Percentiles rank a stretch among this genome's conserved stretches.
phyloP scores from a whole-genome alignment of 2,888 invertebrate species.

The Halictus ligatus region DNA sequence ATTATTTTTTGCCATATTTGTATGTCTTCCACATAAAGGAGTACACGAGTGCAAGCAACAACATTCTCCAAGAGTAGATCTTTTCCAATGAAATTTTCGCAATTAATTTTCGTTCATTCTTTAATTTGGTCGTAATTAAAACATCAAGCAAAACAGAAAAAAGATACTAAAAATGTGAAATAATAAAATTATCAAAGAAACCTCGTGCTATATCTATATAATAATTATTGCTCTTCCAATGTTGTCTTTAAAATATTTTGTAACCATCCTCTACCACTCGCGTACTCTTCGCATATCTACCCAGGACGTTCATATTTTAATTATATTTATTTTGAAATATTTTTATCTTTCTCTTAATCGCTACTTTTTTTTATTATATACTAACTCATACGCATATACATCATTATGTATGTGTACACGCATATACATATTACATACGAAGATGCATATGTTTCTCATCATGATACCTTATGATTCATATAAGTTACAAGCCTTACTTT shows the following conservation, averaged over 20 bases:
- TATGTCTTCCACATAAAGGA: constrained; percentile 61
- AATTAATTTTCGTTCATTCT: neutral
- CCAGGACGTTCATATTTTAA: constrained; percentile 80
- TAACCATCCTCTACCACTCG: constrained; percentile 54
- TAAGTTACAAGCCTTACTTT: constrained; percentile 72
- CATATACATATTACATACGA: constrained; percentile 56
- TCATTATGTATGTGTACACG: constrained; percentile 55
- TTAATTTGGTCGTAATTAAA: constrained; percentile 4
- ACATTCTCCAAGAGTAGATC: constrained; percentile 11
- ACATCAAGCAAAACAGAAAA: neutral
- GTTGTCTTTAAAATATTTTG: constrained; percentile 41
- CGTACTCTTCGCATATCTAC: constrained; percentile 65
- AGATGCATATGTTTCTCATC: constrained; percentile 47
- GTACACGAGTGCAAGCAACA: constrained; percentile 53
- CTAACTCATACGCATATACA: constrained; percentile 63
- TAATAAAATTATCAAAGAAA: constrained; percentile 11
- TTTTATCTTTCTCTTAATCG: constrained; percentile 74
- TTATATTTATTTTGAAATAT: constrained; percentile 79
- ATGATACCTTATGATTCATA: constrained; percentile 62
- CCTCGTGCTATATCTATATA: constrained; percentile 8
- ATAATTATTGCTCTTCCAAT: constrained; percentile 21
- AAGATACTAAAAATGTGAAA: constrained; percentile 4
- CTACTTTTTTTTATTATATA: constrained; percentile 56
- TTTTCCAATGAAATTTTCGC: neutral
- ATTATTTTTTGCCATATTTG: constrained; percentile 68